Evolutionary conservation across 2,113 vertebrate species (phyloP).

Genomic region (Phycodurus eques): DNA sequence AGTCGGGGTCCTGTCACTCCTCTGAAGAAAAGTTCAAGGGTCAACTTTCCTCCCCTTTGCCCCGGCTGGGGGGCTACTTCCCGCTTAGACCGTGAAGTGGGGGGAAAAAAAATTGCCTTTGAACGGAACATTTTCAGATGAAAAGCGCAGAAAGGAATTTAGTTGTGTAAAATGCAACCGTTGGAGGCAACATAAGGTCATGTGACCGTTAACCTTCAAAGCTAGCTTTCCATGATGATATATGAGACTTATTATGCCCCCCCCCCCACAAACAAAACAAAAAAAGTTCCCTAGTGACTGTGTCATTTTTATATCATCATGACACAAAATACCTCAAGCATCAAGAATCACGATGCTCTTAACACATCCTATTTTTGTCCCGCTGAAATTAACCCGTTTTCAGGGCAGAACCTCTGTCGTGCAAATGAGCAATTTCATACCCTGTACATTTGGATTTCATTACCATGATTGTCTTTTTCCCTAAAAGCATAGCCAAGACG

Average conservation of each 20-base stretch:
- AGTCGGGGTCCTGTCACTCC: conserved; percentile 66
- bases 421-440: too few species aligned
- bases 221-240: background rate
- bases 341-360: too few species aligned
- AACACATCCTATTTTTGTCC: too few species aligned
- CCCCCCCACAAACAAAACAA: too few species aligned
- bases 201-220: background rate
- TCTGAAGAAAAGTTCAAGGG: conserved; percentile 64
- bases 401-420: too few species aligned
- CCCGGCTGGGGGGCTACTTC: conserved; percentile 46
- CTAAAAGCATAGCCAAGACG: too few species aligned
- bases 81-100: conserved; percentile 22
- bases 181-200: background rate
- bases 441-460: too few species aligned
- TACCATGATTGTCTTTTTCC: too few species aligned
- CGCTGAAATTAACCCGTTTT: too few species aligned
- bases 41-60: conserved; percentile 42
- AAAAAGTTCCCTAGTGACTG: too few species aligned
- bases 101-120: conserved; percentile 25
- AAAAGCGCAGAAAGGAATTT: background rate
- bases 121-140: conserved; percentile 5
- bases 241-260: background rate
- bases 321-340: too few species aligned
- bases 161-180: background rate
- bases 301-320: too few species aligned